phyloP scores from a whole-genome alignment of 1,140 invertebrate species.

The Chelonus insularis region DNA sequence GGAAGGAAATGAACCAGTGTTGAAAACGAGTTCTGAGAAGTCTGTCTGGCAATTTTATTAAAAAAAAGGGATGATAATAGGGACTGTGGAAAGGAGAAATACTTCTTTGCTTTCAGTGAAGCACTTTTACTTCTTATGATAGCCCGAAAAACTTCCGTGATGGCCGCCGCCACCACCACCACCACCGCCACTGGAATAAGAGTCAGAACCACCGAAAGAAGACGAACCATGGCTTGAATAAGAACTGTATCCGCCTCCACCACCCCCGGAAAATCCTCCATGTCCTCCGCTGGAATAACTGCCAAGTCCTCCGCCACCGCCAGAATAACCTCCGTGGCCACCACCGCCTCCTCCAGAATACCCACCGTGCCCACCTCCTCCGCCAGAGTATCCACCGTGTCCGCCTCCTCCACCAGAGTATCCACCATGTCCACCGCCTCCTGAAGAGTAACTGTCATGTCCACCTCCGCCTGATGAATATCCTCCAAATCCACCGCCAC shows the following conservation, averaged over 20 bases:
- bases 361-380: not conserved
- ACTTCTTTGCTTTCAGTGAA: too few relatives aligned
- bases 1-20: too few relatives aligned
- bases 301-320: not conserved
- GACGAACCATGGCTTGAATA: not conserved
- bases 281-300: not conserved
- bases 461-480: not conserved
- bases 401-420: not conserved
- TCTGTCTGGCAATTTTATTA: not conserved
- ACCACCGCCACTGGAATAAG: conserved; percentile 16
- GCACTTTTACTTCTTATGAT: conserved; percentile 24
- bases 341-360: not conserved
- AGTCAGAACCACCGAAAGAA: conserved; percentile 14
- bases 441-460: conserved; percentile 2
- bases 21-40: too few relatives aligned
- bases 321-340: not conserved
- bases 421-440: not conserved
- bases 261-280: not conserved
- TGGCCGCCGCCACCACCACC: not conserved
- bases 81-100: too few relatives aligned
- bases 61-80: too few relatives aligned
- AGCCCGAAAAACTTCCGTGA: conserved; percentile 19
- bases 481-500: not conserved
- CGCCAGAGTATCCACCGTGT: not conserved
- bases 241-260: not conserved